phyloP scores from a whole-genome alignment of 2,113 vertebrate species.

The Oplegnathus fasciatus region DNA sequence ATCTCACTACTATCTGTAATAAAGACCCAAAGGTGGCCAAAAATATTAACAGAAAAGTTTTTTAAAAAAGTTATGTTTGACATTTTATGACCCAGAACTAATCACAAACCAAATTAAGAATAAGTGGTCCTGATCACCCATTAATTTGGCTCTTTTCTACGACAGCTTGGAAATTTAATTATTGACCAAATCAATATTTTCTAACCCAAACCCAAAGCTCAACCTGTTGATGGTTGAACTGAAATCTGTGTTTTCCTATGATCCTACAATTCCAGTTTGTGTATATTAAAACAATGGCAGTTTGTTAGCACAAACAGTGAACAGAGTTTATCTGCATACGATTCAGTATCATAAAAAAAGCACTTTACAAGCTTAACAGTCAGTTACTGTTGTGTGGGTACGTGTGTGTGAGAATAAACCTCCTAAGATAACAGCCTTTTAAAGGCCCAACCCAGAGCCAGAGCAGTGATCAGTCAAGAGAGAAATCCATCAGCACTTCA shows the following conservation, averaged over 20 bases:
- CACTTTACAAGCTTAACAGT: not conserved
- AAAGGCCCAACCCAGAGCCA: slow-evolving; percentile 4
- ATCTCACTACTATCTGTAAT: too few species aligned
- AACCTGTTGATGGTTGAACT: not conserved
- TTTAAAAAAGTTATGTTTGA: not conserved
- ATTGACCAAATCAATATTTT: not conserved
- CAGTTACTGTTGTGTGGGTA: not conserved
- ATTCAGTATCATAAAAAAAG: not conserved
- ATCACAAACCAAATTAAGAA: not conserved
- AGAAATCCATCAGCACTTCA: slow-evolving; percentile 61
- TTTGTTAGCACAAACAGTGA: not conserved
- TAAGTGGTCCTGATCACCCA: not conserved
- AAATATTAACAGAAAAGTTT: too few species aligned
- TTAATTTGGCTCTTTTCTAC: not conserved
- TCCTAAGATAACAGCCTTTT: slow-evolving; percentile 4
- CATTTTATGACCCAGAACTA: not conserved
- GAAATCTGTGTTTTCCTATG: not conserved
- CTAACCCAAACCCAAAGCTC: not conserved
- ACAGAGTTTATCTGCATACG: not conserved
- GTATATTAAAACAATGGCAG: not conserved
- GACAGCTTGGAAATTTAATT: not conserved
- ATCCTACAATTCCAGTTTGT: not conserved
- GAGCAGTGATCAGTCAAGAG: slow-evolving; percentile 52
- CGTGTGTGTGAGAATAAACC: not conserved
- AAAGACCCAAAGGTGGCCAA: too few species aligned